These are phyloP conservation scores for Amblyopsis rosae DNA, from an alignment of 2,113 vertebrate genomes.

Conservation along the genomic window DNA sequence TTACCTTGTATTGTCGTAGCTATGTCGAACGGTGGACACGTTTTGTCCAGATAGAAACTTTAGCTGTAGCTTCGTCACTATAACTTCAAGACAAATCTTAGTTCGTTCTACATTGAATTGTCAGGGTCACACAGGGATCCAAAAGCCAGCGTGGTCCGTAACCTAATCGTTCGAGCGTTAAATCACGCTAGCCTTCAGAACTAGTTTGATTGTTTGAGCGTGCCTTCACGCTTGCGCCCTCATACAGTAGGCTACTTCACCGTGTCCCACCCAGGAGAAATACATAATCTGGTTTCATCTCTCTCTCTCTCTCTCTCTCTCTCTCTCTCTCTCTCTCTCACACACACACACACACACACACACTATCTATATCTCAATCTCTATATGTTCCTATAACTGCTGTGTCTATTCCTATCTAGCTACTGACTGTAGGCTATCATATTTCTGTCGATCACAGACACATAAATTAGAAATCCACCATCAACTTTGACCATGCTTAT, in stretches of 20 bases:
- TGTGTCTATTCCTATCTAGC: no score
- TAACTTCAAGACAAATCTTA: not conserved
- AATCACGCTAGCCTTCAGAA: conserved; percentile 61
- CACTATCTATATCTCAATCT: not conserved
- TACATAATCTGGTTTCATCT: conserved; percentile 59
- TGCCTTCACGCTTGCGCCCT: conserved; percentile 58
- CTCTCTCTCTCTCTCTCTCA: not conserved
- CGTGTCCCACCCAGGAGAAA: conserved; percentile 70
- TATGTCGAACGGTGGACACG: conserved; percentile 55
- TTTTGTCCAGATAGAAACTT: conserved; percentile 56
- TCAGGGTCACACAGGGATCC: not conserved
- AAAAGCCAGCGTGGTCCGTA: conserved; percentile 11
- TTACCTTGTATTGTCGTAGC: conserved; percentile 64
- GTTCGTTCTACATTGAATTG: not conserved
- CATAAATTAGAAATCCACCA: not conserved
- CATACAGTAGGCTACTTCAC: conserved; percentile 59
- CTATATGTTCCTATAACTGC: conserved; percentile 6
- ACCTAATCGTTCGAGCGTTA: conserved; percentile 48
- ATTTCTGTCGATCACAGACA: not conserved
- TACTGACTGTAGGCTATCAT: no score
- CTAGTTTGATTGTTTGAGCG: conserved; percentile 61
- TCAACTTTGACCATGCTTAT: no score
- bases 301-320: not conserved
- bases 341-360: conserved; percentile 2
- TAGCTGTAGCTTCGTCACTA: conserved; percentile 6